Percentiles rank a stretch among this genome's conserved stretches.
Evolutionary conservation across 2,797 vertebrate genomes (phyloP).

Genomic region (Clarias pachynema): DNA sequence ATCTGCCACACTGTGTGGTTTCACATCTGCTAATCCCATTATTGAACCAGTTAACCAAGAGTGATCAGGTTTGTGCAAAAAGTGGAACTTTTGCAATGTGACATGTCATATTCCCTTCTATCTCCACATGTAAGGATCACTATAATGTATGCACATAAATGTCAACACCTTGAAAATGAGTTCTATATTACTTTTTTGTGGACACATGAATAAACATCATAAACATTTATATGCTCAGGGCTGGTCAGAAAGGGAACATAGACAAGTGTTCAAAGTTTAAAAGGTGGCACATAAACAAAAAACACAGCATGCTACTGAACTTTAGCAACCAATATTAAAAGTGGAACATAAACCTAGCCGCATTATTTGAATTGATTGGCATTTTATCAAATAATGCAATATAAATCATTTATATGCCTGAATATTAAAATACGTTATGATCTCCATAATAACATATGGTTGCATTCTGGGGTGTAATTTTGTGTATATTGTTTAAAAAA

Average conservation of each 20-base stretch:
- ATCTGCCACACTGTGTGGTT: slow-evolving; percentile 35
- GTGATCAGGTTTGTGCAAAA: neutral
- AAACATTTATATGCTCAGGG: neutral
- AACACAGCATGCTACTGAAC: neutral
- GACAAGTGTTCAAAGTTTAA: neutral
- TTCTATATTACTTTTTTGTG: neutral
- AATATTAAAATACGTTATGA: neutral
- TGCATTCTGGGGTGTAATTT: neutral
- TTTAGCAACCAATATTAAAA: neutral
- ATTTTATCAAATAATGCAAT: neutral
- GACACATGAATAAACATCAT: neutral
- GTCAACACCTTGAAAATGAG: neutral
- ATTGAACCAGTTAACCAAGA: neutral
- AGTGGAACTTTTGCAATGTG: neutral
- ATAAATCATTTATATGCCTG: neutral
- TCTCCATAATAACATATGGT: neutral
- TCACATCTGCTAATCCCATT: slow-evolving; percentile 19
- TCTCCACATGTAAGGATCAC: neutral
- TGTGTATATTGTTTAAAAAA: too few relatives aligned
- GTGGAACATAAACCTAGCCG: neutral
- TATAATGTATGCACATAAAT: neutral
- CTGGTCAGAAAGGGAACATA: neutral
- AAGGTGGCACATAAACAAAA: neutral
- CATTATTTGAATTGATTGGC: neutral
- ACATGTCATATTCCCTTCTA: neutral